phyloP scores from a whole-genome alignment of 2,113 vertebrate genomes.

The Atrichornis clamosus region DNA sequence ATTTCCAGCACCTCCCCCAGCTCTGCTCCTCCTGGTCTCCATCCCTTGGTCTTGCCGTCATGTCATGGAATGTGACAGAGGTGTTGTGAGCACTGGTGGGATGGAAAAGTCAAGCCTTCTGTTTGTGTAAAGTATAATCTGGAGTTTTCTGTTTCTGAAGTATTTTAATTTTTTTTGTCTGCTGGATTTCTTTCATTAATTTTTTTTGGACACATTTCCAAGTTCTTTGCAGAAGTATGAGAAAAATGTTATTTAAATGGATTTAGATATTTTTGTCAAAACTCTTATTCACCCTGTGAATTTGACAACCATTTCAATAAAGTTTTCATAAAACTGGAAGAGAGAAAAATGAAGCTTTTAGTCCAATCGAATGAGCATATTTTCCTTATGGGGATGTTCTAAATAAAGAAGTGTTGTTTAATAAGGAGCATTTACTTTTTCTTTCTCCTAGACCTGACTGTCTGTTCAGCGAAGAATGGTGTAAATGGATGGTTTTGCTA shows the following conservation, averaged over 20 bases:
- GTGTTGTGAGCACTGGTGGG: background rate
- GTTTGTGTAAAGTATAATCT: background rate
- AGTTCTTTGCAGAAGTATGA: background rate
- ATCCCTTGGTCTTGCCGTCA: background rate
- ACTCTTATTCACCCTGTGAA: background rate
- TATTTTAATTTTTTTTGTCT: background rate
- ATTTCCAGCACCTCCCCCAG: background rate
- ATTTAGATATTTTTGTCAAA: background rate
- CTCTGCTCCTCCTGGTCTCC: background rate
- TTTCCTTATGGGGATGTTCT: background rate
- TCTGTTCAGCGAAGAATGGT: background rate
- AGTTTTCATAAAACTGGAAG: background rate
- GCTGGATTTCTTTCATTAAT: background rate
- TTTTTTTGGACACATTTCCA: background rate
- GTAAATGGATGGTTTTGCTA: background rate
- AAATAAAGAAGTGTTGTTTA: background rate
- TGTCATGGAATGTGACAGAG: accelerated
- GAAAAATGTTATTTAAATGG: background rate
- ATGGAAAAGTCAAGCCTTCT: background rate
- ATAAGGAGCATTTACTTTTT: background rate
- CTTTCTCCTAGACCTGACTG: background rate
- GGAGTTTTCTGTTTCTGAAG: background rate
- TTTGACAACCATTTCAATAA: background rate
- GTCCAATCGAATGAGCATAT: background rate
- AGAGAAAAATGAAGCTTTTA: background rate